Evolutionary conservation across 1,140 invertebrate species (phyloP), one percentile per base, ranked within the genome.

Genomic region (Microvelia longipes): DNA sequence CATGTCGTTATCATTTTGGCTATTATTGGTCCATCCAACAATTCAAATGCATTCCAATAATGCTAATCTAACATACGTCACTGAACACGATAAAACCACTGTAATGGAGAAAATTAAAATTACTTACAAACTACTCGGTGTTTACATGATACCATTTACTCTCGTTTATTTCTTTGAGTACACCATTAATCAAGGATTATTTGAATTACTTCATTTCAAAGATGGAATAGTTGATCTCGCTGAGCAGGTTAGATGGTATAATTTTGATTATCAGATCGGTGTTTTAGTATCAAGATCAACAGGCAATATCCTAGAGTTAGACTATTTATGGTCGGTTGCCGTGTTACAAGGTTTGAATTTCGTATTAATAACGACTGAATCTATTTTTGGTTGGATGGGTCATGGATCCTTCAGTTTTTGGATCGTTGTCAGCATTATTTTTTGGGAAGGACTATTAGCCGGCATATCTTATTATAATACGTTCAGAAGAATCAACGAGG

Each of bases 381-480:
- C 87, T 0, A 79, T 90, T n/a, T 90, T 82, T 75, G 85, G 83
- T 74, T 91, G 86, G 75, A 84, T 90, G 66, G 35, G 35, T 19
- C 35, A 50, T 19, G 35, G 5, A 11, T 50, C 35, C 35, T 88
- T 89, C 1, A 88, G 77, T 75, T 86, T 93, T 73, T 90, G 86
- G 85, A 85, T 93, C 60, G 81, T 91, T 0, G 85, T 93, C 72
- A 79, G 76, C 0, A 76, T 92, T n/a, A 85, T 92, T n/a, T 75
- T 92, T 11, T 92, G 87, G 86, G 91, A 93, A 82, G 91, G 91
- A 19, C 78, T 93, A 0, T 77, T 93, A 5, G 89, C 92, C 64
- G 92, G 92, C 26, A 86, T 84, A n/a, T 87, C 90, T 2, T 95
- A 94, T 79, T 91, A 94, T 2, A 94, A 94, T 75, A 93, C 92